phyloP scores from a whole-genome alignment of 2,797 vertebrate genomes.

The Chaunax sp. region DNA sequence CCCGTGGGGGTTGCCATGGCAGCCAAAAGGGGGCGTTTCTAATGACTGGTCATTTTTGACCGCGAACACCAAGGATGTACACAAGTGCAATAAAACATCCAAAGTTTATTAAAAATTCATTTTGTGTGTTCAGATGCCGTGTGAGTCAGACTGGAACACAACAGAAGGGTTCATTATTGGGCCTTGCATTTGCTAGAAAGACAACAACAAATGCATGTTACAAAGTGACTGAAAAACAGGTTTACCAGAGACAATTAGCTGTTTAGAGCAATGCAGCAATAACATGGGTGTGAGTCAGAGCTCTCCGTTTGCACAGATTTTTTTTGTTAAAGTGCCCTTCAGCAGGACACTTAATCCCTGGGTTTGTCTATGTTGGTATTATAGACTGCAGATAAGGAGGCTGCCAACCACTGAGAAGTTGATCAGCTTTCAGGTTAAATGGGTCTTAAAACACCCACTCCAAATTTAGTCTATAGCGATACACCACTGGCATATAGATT shows the following conservation, averaged over 20 bases:
- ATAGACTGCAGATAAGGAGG: slow-evolving; percentile 27
- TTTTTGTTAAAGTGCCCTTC: slow-evolving; percentile 43
- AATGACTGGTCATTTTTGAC: too few species aligned
- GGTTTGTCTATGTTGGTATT: slow-evolving; percentile 36
- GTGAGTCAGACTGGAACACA: too few species aligned
- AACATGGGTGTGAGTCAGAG: slow-evolving; percentile 13
- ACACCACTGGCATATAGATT: slow-evolving; percentile 13
- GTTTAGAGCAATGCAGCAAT: slow-evolving; percentile 4
- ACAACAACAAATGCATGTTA: too few species aligned
- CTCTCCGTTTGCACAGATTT: slow-evolving; percentile 30
- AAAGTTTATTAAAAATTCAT: too few species aligned
- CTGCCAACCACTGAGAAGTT: slow-evolving; percentile 50
- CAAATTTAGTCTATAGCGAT: slow-evolving; percentile 34
- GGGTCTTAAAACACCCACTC: slow-evolving; percentile 26
- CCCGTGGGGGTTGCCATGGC: too few species aligned
- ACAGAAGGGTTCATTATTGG: too few species aligned
- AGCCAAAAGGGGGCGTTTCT: too few species aligned
- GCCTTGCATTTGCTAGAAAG: too few species aligned
- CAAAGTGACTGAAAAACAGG: not conserved
- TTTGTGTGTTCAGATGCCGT: too few species aligned
- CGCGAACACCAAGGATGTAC: too few species aligned
- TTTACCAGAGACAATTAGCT: slow-evolving; percentile 13
- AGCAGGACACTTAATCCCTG: slow-evolving; percentile 60
- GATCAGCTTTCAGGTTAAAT: slow-evolving; percentile 65
- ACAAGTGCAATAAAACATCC: too few species aligned